Base-by-base conservation (phyloP, 2,888 invertebrate genomes). In the Blastobasis adustella region DNA sequence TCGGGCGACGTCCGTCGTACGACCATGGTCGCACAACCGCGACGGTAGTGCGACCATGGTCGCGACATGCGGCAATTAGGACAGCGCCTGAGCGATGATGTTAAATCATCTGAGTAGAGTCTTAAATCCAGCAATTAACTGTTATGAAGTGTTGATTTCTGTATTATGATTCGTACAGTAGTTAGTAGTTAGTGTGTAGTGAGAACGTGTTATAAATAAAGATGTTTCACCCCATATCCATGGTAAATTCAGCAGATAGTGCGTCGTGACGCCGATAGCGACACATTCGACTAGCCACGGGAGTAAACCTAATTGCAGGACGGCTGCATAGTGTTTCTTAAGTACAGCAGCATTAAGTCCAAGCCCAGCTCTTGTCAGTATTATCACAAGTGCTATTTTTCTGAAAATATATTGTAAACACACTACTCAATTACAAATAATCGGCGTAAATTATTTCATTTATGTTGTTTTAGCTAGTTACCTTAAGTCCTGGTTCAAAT, bases 351-450 rank as follows among this genome's bases (percentile, higher is more conserved):
- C 94, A 70, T 96, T 94, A 53, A 97, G 83, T 56, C 96, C 96
- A 50, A 96, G 82, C 3, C 97, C 97, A 48, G 96, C 97, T 69
- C 96, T 82, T 6, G 92, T 94, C 55, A 97, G 79, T 58, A 97
- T 96, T 49, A 96, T 93, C 4, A 95, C 95, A 65, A 96, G 79
- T 0, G 96, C 95, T 48, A 95, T 89, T 89, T 93, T 93, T 70
- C 96, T 96, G 69, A 40, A 77, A 78, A 46, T 39, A 44, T 45
- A 23, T 23, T 23, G 23, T 23, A 23, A 23, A 23, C 23, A 23
- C 23, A 23, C 23, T 23, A 23, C 23, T 23, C 23, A 23, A 23
- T 23, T 23, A 23, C 23, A 23, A 23, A 23, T 23, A 23, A 23
- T 23, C 23, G 23, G 23, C 23, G 23, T 23, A 23, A 23, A 23